Evolutionary conservation across 2,113 vertebrate genomes (phyloP).

Genomic region (Balaenoptera acutorostrata): DNA sequence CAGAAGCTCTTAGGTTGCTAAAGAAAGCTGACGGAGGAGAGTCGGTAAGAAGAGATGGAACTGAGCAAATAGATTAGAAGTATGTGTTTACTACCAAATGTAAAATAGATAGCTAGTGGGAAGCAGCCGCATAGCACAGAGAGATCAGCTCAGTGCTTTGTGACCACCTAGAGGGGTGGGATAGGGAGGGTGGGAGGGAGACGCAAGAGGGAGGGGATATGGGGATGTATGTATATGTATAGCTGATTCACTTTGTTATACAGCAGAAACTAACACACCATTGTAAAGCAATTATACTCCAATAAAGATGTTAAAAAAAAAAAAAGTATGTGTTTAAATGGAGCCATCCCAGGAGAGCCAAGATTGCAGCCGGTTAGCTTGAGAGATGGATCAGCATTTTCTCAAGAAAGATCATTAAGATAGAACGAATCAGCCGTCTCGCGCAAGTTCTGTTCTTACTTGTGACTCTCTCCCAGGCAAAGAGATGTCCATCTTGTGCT

Average conservation of each 20-base stretch:
- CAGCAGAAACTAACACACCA: too few species aligned
- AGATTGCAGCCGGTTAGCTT: not conserved
- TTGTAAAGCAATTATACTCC: too few species aligned
- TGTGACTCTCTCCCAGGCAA: not conserved
- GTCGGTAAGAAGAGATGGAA: not conserved
- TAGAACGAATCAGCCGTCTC: not conserved
- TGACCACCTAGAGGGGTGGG: too few species aligned
- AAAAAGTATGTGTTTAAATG: not conserved
- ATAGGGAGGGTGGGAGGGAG: too few species aligned
- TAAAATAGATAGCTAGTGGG: too few species aligned
- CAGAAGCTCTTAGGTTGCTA: constrained; percentile 43
- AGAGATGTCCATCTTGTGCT: not conserved
- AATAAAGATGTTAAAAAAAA: too few species aligned
- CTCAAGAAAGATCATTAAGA: not conserved
- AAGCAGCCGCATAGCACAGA: too few species aligned
- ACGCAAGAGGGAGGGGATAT: too few species aligned
- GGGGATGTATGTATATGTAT: too few species aligned
- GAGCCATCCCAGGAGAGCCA: not conserved
- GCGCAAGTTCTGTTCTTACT: not conserved
- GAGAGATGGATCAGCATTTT: constrained; percentile 3
- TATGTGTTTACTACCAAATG: too few species aligned
- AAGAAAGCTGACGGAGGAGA: constrained; percentile 37
- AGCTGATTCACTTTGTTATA: too few species aligned
- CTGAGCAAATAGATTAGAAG: not conserved
- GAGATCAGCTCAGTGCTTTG: too few species aligned